These are phyloP conservation scores for Empis stercorea DNA, from an alignment of 2,888 invertebrate genomes.

Conservation along the genomic window DNA sequence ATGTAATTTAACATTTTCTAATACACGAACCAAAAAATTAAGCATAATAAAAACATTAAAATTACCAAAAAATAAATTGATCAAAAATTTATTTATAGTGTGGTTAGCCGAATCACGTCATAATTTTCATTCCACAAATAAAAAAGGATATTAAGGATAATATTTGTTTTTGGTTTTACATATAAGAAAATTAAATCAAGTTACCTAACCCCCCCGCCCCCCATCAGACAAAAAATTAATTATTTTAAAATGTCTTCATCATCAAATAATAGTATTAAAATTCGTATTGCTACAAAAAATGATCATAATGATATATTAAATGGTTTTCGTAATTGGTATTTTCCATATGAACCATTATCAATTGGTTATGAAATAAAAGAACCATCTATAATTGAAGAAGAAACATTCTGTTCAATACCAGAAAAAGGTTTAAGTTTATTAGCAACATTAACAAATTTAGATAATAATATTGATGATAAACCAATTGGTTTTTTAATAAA, in stretches of 20 bases:
- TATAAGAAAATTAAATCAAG: too few relatives aligned
- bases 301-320: constrained; percentile 10
- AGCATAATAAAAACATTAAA: too few relatives aligned
- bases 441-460: constrained; percentile 7
- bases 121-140: too few relatives aligned
- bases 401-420: constrained; percentile 8
- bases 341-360: constrained; percentile 15
- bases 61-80: too few relatives aligned
- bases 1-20: too few relatives aligned
- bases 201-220: too few relatives aligned
- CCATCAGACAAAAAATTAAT: neutral
- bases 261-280: constrained; percentile 1
- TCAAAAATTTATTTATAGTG: too few relatives aligned
- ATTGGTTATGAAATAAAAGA: constrained; percentile 9
- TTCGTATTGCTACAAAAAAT: constrained; percentile 8
- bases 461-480: neutral
- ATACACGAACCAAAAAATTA: too few relatives aligned
- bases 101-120: too few relatives aligned
- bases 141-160: too few relatives aligned
- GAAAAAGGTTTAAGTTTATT: constrained; percentile 11
- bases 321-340: constrained; percentile 14
- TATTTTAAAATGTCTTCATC: neutral
- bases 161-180: too few relatives aligned
- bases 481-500: constrained; percentile 6
- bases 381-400: constrained; percentile 12